Evolutionary conservation across 1,140 invertebrate species (phyloP).

Genomic region (Drosophila rufa): DNA sequence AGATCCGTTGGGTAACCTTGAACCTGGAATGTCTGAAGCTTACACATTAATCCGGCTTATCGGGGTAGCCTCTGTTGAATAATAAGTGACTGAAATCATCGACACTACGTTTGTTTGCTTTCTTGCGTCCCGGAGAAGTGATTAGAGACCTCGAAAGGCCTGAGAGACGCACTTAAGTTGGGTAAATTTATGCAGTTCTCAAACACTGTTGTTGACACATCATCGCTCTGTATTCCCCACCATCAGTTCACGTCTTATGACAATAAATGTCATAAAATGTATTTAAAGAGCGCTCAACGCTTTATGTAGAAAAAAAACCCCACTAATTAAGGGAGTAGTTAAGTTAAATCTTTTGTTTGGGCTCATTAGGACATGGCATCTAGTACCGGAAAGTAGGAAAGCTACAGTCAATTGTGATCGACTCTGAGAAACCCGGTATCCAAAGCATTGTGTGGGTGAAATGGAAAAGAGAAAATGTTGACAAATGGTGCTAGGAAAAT

Average conservation of each 20-base stretch:
- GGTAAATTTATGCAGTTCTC: conserved; percentile 3
- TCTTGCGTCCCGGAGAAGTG: conserved; percentile 2
- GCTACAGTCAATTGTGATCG: too few species aligned
- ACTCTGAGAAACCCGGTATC: too few species aligned
- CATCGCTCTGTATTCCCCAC: background rate
- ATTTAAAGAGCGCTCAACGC: background rate
- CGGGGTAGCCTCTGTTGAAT: conserved; percentile 10
- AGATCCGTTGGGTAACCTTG: conserved; percentile 1
- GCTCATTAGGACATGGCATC: conserved; percentile 20
- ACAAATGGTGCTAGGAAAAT: too few species aligned
- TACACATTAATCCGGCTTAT: conserved; percentile 2
- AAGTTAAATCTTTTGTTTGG: conserved; percentile 2
- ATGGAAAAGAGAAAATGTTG: too few species aligned
- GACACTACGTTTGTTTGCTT: conserved; percentile 2
- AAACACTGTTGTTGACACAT: background rate
- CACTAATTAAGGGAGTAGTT: conserved; percentile 17
- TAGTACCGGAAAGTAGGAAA: background rate
- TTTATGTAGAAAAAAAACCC: conserved; percentile 14
- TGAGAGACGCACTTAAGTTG: background rate
- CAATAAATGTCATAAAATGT: conserved; percentile 4
- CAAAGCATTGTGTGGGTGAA: too few species aligned
- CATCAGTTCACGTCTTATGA: background rate
- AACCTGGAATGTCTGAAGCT: background rate
- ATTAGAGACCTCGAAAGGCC: conserved; percentile 13
- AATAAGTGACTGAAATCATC: conserved; percentile 30